Conservation (phyloP, 2,888 invertebrate genomes). For the Sarcophaga subvicina region DNA sequence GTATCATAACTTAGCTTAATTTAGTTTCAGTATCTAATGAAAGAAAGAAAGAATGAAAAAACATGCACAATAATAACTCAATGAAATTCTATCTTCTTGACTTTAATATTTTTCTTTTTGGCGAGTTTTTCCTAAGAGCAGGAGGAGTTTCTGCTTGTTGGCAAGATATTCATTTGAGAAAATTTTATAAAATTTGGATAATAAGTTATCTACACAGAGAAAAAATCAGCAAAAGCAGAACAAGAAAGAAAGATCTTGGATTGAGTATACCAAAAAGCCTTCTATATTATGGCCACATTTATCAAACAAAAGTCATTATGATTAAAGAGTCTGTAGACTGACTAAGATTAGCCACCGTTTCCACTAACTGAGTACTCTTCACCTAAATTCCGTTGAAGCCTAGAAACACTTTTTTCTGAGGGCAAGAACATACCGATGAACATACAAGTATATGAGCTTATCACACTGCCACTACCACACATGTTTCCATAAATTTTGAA, state of each 20-base stretch:
- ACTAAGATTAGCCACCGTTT: too few relatives aligned
- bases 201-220: background rate
- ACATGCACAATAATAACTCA: background rate
- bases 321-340: too few relatives aligned
- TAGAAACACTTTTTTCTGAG: too few relatives aligned
- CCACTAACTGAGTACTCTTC: too few relatives aligned
- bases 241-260: background rate
- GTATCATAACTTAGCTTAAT: constrained; percentile 66
- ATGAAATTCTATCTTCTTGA: background rate
- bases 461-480: too few relatives aligned
- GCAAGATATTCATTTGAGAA: background rate
- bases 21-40: constrained; percentile 26
- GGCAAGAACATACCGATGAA: too few relatives aligned
- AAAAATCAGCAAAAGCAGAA: background rate
- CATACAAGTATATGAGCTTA: too few relatives aligned
- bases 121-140: background rate
- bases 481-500: too few relatives aligned
- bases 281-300: too few relatives aligned
- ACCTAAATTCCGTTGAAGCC: too few relatives aligned
- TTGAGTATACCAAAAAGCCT: too few relatives aligned
- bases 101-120: constrained; percentile 15
- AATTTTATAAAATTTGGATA: background rate
- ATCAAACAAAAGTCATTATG: too few relatives aligned
- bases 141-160: background rate
- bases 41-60: background rate